Evolutionary conservation across 2,113 vertebrate genomes (phyloP), one percentile per base, ranked within the genome.

Genomic region (Conger conger): DNA sequence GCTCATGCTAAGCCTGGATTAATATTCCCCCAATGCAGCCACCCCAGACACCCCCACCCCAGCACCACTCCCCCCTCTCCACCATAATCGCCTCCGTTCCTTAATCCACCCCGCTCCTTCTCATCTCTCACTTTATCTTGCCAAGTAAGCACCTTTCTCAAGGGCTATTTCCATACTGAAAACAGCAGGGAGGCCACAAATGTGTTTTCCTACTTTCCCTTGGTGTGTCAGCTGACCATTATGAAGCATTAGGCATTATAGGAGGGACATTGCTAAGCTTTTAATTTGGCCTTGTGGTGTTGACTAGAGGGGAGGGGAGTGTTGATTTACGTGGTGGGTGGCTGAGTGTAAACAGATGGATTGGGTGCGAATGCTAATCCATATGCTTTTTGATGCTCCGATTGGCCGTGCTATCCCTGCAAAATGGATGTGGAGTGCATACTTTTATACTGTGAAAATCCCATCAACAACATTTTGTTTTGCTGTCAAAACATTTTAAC

Each of bases 1-100:
- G 96, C 96, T 96, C 95, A 93, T 93, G 95, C 96, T 99, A 98
- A 99, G 97, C 96, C 96, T 96, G 97, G 97, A 99, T 99, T 99
- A 99, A 97, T 97, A 97, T 97, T 97, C 96, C 97, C 95, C 97
- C 96, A 96, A 93, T 97, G 97, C 97, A 96, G 94, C 93, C 45
- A 95, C 93, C 93, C 94, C 95, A 94, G 96, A 96, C 95, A 95
- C 38, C 80, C 91, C 90, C 91, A 89, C 84, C 86, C 90, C 88
- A 89, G 85, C 79, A 84, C 91, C 89, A 93, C 94, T 89, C 88
- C 88, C 93, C 91, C 86, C 87, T 93, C 84, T 89, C 86, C 91
- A 93, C 94, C 91, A 83, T 95, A 96, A 97, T 97, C 96, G 90
- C 94, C 96, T 96, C 91, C 87, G 88, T 96, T 91, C 93, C 90